Evolutionary conservation across 2,888 invertebrate species (phyloP), one percentile per base, ranked within the genome.

Genomic region (Imbricaverruca yamaguchii): DNA sequence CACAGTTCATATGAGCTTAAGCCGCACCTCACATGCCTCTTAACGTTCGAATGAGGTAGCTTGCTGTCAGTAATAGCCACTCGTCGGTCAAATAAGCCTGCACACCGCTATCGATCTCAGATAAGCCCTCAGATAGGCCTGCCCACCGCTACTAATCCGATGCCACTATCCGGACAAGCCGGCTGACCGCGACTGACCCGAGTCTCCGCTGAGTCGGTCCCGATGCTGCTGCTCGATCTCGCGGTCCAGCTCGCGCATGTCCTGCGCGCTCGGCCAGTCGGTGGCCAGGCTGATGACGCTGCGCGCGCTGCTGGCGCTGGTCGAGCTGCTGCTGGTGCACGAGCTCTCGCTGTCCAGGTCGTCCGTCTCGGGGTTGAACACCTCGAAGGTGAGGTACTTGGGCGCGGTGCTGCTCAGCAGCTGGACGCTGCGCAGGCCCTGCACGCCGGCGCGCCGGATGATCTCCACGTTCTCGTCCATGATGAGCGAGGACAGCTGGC

Each of bases 331-430:
- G 25, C 79, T 79, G 57, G 79, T 25, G 18, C 79, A 79, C 85
- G 94, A 94, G 0, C 94, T 94, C 86, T 95, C 95, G 85, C 94
- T 95, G 86, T 95, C 95, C 87, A 94, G 90, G 85, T 96, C 95
- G 86, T 96, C 95, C 11, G 93, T 94, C 86, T 94, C 95, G 1
- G 95, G 95, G 88, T 96, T 95, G 86, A 94, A 96, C 8, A 95
- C 89, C 86, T 95, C 95, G 82, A 95, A 87, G 1, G 94, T 92
- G 86, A 94, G 89, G 23, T 95, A 88, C 83, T 93, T 92, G 0
- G 94, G 94, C 81, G 93, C 83, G 80, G 85, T 85, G 57, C 85
- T 84, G n/a, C 85, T 82, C 6, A 86, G 85, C 12, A 85, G 83
- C 81, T 85, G 85, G 53, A 84, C 83, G 63, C 82, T 82, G 25